These are phyloP conservation scores for Peromyscus californicus DNA, from an alignment of 2,113 vertebrate genomes.

Conservation along the genomic window DNA sequence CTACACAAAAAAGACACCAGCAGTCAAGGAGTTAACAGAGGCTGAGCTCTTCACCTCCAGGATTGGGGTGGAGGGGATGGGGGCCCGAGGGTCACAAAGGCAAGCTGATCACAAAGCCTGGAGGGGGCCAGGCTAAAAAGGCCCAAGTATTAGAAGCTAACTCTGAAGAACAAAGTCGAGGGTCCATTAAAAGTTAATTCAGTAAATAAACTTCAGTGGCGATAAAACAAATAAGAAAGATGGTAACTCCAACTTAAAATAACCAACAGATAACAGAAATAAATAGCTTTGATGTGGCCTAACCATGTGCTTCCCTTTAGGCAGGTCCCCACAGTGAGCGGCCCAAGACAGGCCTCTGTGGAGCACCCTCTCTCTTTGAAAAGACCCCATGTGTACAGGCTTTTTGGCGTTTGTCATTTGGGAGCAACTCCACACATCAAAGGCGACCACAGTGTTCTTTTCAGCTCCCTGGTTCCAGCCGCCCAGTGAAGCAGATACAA, in stretches of 20 bases:
- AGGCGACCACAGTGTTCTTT: slow-evolving; percentile 59
- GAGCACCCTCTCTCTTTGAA: slow-evolving; percentile 58
- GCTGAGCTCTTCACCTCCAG: slow-evolving; percentile 69
- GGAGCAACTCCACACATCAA: slow-evolving; percentile 79
- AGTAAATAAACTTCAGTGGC: slow-evolving; percentile 87
- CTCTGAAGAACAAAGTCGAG: slow-evolving; percentile 87
- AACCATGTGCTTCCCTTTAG: slow-evolving; percentile 72
- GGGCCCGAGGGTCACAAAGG: not conserved
- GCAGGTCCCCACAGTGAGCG: slow-evolving; percentile 27
- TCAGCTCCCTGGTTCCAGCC: slow-evolving; percentile 64
- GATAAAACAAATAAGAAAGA: slow-evolving; percentile 85
- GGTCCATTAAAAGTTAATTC: slow-evolving; percentile 86
- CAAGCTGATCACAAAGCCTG: slow-evolving; percentile 55
- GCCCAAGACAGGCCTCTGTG: not conserved
- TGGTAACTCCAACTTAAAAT: slow-evolving; percentile 79
- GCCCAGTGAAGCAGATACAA: slow-evolving; percentile 77
- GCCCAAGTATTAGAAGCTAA: slow-evolving; percentile 77
- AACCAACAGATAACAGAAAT: slow-evolving; percentile 85
- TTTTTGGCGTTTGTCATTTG: slow-evolving; percentile 75
- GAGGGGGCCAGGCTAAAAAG: slow-evolving; percentile 62
- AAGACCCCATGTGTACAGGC: slow-evolving; percentile 9
- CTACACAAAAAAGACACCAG: slow-evolving; percentile 76
- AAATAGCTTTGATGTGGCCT: slow-evolving; percentile 83
- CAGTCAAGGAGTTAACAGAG: slow-evolving; percentile 86
- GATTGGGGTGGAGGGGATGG: not conserved